A percentile compares a stretch with the other conserved stretches of the same genome.
phyloP scores from a whole-genome alignment of 2,797 vertebrate genomes.

The Pseudomugil tenellus region DNA sequence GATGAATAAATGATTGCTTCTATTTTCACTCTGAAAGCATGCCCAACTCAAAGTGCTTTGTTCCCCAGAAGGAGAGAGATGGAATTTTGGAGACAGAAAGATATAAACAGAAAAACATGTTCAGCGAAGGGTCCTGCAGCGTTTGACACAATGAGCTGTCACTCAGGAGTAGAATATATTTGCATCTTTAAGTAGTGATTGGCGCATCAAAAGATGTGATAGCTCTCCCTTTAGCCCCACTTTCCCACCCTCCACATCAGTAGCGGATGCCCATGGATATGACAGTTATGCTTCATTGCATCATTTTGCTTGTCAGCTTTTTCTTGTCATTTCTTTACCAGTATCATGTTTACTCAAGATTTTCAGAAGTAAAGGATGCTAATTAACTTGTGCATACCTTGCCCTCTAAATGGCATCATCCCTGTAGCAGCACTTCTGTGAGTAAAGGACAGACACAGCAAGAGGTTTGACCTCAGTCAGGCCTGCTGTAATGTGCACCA shows the following conservation, averaged over 20 bases:
- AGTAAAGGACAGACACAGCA: constrained; percentile 46
- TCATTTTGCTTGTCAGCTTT: constrained; percentile 46
- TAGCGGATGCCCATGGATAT: constrained; percentile 27
- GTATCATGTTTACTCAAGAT: constrained; percentile 30
- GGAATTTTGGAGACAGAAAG: constrained; percentile 43
- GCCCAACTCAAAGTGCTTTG: constrained; percentile 64
- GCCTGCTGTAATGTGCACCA: constrained; percentile 55
- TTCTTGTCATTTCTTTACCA: constrained; percentile 26
- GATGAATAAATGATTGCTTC: constrained; percentile 86
- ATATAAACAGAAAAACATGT: constrained; percentile 36
- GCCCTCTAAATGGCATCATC: constrained; percentile 54
- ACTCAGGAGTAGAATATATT: constrained; percentile 66
- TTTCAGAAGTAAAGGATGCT: constrained; percentile 19
- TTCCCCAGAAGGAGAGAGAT: constrained; percentile 54
- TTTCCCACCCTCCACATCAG: constrained; percentile 3
- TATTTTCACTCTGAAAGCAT: constrained; percentile 76
- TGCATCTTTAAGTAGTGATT: constrained; percentile 62
- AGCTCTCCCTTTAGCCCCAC: constrained; percentile 28
- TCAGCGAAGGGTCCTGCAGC: constrained; percentile 47
- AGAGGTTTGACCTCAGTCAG: constrained; percentile 63
- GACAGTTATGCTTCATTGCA: constrained; percentile 71
- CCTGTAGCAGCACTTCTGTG: constrained; percentile 53
- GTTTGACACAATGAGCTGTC: constrained; percentile 63
- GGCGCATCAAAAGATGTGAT: constrained; percentile 48
- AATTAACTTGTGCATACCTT: constrained; percentile 45